Percentiles rank a stretch among this genome's conserved stretches.
These are phyloP conservation scores for Tragelaphus strepsiceros DNA, from an alignment of 2,113 vertebrate species.

Conservation along the genomic window DNA sequence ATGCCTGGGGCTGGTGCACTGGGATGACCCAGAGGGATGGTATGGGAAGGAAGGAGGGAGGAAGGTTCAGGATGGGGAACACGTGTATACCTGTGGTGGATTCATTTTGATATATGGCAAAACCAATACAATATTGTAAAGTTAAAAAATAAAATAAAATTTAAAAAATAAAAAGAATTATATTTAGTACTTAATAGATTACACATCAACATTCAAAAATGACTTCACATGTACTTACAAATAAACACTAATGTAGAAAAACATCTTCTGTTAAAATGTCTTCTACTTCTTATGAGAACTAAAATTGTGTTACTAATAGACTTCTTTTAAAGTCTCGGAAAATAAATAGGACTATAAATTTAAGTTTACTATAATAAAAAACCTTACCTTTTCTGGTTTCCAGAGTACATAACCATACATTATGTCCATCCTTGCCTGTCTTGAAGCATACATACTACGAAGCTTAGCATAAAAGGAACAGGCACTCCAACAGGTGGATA, in stretches of 20 bases:
- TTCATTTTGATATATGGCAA: too few relatives aligned
- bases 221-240: background rate
- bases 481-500: constrained; percentile 40
- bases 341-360: background rate
- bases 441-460: background rate
- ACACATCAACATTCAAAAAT: background rate
- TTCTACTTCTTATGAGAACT: background rate
- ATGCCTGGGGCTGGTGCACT: too few relatives aligned
- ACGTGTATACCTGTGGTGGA: too few relatives aligned
- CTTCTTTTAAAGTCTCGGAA: background rate
- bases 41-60: too few relatives aligned
- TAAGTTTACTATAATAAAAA: background rate
- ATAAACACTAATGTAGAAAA: background rate
- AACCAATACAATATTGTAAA: too few relatives aligned
- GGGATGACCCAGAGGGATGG: too few relatives aligned
- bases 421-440: background rate
- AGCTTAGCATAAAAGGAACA: constrained; percentile 8
- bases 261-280: background rate
- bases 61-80: too few relatives aligned
- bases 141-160: too few relatives aligned
- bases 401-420: background rate
- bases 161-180: background rate
- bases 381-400: background rate
- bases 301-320: background rate
- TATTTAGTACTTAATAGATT: background rate